Evolutionary conservation across 2,113 vertebrate genomes (phyloP).

Genomic region (Clarias magur): DNA sequence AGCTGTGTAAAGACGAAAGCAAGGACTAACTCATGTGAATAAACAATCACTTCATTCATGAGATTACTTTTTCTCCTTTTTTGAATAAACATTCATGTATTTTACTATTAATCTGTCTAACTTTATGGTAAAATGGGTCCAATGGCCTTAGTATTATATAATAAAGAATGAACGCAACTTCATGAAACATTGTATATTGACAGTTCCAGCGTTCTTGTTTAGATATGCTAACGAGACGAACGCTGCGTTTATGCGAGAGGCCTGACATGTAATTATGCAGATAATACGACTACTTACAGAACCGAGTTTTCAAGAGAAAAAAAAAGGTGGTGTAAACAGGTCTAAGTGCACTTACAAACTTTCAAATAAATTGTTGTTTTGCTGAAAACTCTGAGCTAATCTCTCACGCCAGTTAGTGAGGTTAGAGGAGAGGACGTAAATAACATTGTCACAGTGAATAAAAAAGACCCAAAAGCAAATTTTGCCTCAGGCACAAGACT

Average conservation of each 20-base stretch:
- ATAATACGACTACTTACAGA: slow-evolving; percentile 9
- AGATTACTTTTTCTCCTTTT: background rate
- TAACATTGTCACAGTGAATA: slow-evolving; percentile 4
- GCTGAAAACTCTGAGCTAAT: slow-evolving; percentile 6
- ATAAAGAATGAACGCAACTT: background rate
- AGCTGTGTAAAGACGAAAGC: background rate
- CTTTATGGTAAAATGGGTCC: background rate
- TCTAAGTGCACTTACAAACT: background rate
- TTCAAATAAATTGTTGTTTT: slow-evolving; percentile 5
- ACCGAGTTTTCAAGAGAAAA: background rate
- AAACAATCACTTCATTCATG: background rate
- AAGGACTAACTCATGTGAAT: background rate
- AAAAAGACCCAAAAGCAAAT: background rate
- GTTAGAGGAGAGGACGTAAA: background rate
- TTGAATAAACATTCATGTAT: background rate
- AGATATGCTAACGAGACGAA: background rate
- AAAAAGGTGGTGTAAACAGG: background rate
- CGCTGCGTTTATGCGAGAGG: background rate
- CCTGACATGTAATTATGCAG: background rate
- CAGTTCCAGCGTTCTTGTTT: background rate
- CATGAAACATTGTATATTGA: background rate
- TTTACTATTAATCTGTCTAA: background rate
- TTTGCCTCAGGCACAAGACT: background rate
- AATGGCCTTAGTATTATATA: background rate
- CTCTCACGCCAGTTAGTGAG: background rate